phyloP scores from a whole-genome alignment of 2,113 vertebrate genomes.

The Salvelinus namaycush region DNA sequence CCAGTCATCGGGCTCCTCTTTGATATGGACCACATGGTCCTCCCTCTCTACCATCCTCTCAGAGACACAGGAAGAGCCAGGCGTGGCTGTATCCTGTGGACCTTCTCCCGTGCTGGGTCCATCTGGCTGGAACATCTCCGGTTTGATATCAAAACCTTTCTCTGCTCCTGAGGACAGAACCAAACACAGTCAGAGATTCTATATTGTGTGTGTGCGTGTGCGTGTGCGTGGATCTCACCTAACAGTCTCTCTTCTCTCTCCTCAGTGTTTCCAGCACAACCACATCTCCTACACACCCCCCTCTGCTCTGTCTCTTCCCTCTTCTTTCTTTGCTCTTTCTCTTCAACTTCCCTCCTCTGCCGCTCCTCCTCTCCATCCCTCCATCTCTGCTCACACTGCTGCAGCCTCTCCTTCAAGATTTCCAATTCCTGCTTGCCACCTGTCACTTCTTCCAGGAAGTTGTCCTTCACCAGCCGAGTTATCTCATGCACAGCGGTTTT shows the following conservation, averaged over 20 bases:
- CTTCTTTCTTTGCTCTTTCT: conserved; percentile 30
- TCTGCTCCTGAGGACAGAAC: neutral
- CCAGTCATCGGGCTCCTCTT: too few species aligned
- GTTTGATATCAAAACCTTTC: neutral
- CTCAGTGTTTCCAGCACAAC: conserved; percentile 13
- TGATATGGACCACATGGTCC: neutral
- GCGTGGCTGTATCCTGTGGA: too few species aligned
- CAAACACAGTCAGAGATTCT: neutral
- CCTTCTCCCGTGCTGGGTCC: neutral
- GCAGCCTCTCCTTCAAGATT: too few species aligned
- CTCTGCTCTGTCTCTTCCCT: neutral
- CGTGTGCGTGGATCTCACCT: neutral
- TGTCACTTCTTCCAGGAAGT: too few species aligned
- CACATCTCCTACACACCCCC: conserved; percentile 27
- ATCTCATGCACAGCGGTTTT: too few species aligned
- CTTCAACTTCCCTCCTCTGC: neutral
- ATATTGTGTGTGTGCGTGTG: neutral
- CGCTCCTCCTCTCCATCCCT: conserved; percentile 44
- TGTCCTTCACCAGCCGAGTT: too few species aligned
- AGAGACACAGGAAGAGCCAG: too few species aligned
- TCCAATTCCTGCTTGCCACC: too few species aligned
- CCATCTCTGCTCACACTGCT: conserved; percentile 33
- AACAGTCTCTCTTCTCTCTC: neutral
- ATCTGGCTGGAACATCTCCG: conserved; percentile 16
- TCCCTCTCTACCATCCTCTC: neutral